Conservation (phyloP, 2,888 invertebrate species). For the Chromoteleia sp. region DNA sequence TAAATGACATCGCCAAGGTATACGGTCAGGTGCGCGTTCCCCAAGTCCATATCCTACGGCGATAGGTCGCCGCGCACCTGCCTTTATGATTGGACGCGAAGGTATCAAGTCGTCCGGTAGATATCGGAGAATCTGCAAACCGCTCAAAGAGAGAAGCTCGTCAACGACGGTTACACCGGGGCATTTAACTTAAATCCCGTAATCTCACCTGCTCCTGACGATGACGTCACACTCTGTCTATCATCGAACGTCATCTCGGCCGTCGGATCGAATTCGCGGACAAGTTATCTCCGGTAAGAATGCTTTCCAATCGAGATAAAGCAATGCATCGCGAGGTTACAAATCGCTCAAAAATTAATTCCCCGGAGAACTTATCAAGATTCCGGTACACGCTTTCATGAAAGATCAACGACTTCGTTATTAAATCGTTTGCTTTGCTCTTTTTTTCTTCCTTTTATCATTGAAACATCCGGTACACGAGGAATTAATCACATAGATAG, state of each 20-base stretch:
- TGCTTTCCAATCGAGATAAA: not conserved
- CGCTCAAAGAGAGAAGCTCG: conserved; percentile 35
- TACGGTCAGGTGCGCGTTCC: conserved; percentile 55
- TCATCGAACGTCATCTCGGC: conserved; percentile 8
- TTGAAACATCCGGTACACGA: conserved; percentile 62
- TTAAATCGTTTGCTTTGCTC: conserved; percentile 53
- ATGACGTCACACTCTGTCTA: conserved; percentile 14
- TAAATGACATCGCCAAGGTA: conserved; percentile 54
- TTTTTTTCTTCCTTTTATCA: conserved; percentile 45
- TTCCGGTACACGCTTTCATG: conserved; percentile 6
- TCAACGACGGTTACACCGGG: conserved; percentile 39
- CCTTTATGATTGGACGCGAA: conserved; percentile 51
- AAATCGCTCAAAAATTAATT: conserved; percentile 16
- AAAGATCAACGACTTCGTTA: conserved; percentile 59
- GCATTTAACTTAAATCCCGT: conserved; percentile 37
- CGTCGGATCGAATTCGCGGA: conserved; percentile 1
- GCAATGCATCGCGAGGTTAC: not conserved
- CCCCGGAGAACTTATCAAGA: conserved; percentile 25
- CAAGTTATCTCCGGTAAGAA: not conserved
- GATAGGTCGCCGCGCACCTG: conserved; percentile 61
- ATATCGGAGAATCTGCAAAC: conserved; percentile 57
- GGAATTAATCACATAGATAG: conserved; percentile 62
- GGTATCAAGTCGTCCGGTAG: conserved; percentile 44
- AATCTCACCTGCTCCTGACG: conserved; percentile 69
- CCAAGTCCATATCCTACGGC: conserved; percentile 40